Base-by-base conservation (phyloP, 1,140 invertebrate genomes). In the Hetaerina americana region DNA sequence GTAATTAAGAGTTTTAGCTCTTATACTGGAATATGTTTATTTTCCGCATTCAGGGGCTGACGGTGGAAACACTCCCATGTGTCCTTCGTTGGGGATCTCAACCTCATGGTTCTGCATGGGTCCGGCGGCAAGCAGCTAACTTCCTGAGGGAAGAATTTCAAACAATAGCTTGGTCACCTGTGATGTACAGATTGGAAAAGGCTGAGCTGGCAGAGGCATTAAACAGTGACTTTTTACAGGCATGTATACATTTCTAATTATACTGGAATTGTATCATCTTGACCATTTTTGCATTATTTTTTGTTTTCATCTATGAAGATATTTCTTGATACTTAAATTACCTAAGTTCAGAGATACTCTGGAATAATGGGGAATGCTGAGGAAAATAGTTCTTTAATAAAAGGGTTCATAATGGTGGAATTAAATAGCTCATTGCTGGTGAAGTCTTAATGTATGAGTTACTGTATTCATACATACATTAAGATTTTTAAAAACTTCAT, bases 51-150 rank as follows among this genome's bases (percentile, higher is more conserved):
- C 40, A 57, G 40, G 90, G 89, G 80, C 84, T 97, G 66, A 89
- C 87, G 15, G 77, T 92, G 78, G 89, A 97, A 77, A 93, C 90
- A 73, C 81, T 98, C 76, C 89, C 92, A 66, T 84, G 84, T 72
- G 88, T 92, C 68, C 83, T 93, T 70, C 83, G 84, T 75, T 98
- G 95, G 96, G 89, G 92, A 22, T 87, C 85, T 73, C 90, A 94
- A 79, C 89, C 94, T 0, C 92, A 97, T 80, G 95, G 95, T 24
- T 95, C 92, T 1, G 87, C 89, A 22, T 97, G 94, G 94, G 93
- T 96, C 18, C 89, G 93, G 76, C 85, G 94, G 72, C 94, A 93
- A 79, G 90, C 93, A 27, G 86, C 92, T 73, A 89, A 92, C 75
- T 94, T 88, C 82, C 83, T 95, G 5, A 85, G 90, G 28, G 91